Evolutionary conservation across 2,113 vertebrate genomes (phyloP), one percentile per base, ranked within the genome.

Genomic region (Camelus bactrianus): DNA sequence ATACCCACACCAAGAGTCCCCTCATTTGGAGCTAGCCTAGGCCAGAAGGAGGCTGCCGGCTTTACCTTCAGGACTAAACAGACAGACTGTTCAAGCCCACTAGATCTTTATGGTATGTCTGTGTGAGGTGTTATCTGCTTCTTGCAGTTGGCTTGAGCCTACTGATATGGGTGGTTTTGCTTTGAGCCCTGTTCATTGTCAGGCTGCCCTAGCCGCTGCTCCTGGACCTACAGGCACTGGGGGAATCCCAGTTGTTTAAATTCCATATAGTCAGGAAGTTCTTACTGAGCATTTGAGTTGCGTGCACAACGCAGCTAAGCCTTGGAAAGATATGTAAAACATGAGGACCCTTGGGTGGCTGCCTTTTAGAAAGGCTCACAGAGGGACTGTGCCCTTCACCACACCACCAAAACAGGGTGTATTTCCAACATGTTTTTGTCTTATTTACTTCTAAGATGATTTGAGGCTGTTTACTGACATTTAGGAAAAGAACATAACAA

Each of bases 361-460:
- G 38, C 20, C 69, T 97, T 91, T 96, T 90, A 93, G 75, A 80
- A 92, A 79, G 48, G 65, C 75, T 89, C 30, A 75, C 32, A 58
- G 48, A 96, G 19, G 22, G 38, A 93, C 46, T 79, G 2, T 70
- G 32, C 32, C 95, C 20, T 76, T 16, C 3, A 32, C 24, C 65
- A 58, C 5, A 75, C 50, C 35, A 93, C 50, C 24, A 83, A 65
- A 81, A 64, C 22, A 50, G 60, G 42, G 4, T 73, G 8, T 73
- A 32, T 95, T 82, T 90, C 95, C 26, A 95, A 73, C 42, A 89
- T 70, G 75, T 67, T 84, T 95, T 87, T 92, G 38, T 84, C 52
- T 65, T 69, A 5, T 50, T 35, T 80, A 70, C 62, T 93, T 93
- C n/a, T 56, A 95, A 96, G 87, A 87, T 87, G 38, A 73, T 76